phyloP scores from a whole-genome alignment of 2,888 invertebrate genomes.

The Seira musarum region DNA sequence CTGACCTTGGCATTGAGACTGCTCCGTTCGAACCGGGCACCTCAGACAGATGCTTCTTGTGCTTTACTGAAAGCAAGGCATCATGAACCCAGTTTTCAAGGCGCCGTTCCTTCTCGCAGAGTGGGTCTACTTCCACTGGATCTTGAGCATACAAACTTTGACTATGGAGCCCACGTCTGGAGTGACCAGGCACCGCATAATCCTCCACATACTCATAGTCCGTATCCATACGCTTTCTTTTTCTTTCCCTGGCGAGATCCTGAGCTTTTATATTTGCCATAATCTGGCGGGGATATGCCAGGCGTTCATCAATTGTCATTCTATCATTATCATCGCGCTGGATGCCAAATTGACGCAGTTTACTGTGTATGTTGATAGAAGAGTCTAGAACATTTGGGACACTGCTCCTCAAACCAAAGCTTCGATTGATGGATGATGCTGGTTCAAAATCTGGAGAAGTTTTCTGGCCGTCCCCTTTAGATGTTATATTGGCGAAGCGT shows the following conservation, averaged over 20 bases:
- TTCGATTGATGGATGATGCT: conserved; percentile 23
- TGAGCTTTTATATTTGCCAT: conserved; percentile 3
- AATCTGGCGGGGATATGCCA: neutral
- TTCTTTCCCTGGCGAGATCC: conserved; percentile 34
- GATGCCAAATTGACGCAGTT: conserved; percentile 38
- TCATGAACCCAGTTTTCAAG: conserved; percentile 42
- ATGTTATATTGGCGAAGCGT: conserved; percentile 13
- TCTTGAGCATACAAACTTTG: conserved; percentile 6
- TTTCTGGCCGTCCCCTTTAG: conserved; percentile 26
- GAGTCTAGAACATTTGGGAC: conserved; percentile 29
- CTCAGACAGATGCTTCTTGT: conserved; percentile 18
- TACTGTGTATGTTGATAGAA: conserved; percentile 23
- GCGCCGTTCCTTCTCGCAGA: conserved; percentile 35
- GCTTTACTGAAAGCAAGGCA: conserved; percentile 11
- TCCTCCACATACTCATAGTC: conserved; percentile 19
- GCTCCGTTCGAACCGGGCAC: neutral
- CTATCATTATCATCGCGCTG: conserved; percentile 14
- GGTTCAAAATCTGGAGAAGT: conserved; percentile 47
- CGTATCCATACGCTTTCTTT: conserved; percentile 32
- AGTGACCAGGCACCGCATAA: neutral
- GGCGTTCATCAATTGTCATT: neutral
- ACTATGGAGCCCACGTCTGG: neutral
- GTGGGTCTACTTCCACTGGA: conserved; percentile 15
- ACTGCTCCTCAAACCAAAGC: conserved; percentile 33
- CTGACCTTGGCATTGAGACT: conserved; percentile 37